These are phyloP conservation scores for Phainopepla nitens DNA, from an alignment of 2,113 vertebrate species.

Conservation along the genomic window DNA sequence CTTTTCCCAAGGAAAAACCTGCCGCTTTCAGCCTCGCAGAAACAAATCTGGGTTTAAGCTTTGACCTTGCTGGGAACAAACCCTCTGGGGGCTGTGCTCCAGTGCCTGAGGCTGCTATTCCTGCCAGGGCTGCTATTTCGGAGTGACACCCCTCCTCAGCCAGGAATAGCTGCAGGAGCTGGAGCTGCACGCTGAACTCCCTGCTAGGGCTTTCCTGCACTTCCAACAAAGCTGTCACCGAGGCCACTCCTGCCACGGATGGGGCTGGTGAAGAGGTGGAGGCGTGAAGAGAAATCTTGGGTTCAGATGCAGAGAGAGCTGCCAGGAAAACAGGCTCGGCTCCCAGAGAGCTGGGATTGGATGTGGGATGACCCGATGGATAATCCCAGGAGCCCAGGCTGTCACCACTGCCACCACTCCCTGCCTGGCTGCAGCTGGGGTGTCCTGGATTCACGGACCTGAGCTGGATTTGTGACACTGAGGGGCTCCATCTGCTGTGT, in stretches of 20 bases:
- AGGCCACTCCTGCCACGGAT: background rate
- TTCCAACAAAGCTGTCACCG: background rate
- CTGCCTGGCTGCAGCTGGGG: no score
- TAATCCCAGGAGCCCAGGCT: background rate
- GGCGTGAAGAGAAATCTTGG: background rate
- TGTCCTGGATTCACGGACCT: no score
- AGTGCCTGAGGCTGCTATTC: background rate
- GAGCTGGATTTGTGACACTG: background rate
- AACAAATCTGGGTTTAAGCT: background rate
- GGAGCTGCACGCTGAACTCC: background rate
- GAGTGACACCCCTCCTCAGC: background rate
- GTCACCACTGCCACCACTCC: background rate
- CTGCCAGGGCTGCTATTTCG: background rate
- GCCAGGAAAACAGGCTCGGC: background rate
- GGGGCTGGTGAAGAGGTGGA: background rate
- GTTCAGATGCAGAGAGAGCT: background rate
- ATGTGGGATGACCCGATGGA: accelerated
- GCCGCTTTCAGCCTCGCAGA: background rate
- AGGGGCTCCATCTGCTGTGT: background rate
- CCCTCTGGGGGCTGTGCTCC: background rate
- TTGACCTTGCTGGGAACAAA: background rate
- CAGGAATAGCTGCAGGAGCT: background rate
- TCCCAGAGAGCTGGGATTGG: background rate
- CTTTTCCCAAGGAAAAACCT: background rate
- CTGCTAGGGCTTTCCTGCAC: background rate